A percentile compares a stretch with the other conserved stretches of the same genome.
Evolutionary conservation across 92 coral and sea anemone genomes (phyloP).

Genomic region (Blastomussa wellsi): DNA sequence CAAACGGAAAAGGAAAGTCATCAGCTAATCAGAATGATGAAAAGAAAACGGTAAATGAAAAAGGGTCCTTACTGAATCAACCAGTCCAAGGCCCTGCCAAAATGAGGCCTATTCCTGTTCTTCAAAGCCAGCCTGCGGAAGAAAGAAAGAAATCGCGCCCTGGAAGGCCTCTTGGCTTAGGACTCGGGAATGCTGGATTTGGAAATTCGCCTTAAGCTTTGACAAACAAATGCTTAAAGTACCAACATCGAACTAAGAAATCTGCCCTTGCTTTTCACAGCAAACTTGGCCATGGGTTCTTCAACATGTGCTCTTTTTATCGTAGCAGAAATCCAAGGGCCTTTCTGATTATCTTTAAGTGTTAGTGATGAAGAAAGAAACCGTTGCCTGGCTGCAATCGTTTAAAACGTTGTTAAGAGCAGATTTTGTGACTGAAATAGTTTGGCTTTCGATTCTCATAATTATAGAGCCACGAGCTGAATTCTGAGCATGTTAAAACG

Average conservation of each 20-base stretch:
- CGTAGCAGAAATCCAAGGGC: background rate
- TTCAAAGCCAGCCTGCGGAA: constrained; percentile 24
- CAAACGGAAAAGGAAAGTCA: background rate
- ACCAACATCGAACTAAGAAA: background rate
- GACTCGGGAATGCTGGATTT: constrained; percentile 82
- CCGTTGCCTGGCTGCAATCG: background rate
- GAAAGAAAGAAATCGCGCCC: constrained; percentile 11
- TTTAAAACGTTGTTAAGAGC: background rate
- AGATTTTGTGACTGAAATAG: background rate
- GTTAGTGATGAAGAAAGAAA: background rate
- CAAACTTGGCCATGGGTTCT: background rate
- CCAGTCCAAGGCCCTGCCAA: constrained; percentile 13
- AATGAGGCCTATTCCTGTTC: constrained; percentile 50
- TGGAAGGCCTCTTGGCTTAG: constrained; percentile 60
- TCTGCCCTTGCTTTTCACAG: background rate
- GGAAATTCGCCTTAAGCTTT: constrained; percentile 70
- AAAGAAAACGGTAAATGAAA: constrained; percentile 20
- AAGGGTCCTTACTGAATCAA: background rate
- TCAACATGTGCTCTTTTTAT: background rate
- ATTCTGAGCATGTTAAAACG: background rate
- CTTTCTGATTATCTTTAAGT: background rate
- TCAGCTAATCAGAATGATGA: background rate
- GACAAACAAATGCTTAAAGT: background rate
- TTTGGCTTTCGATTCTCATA: background rate
- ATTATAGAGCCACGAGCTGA: background rate